Evolutionary conservation across 1,140 invertebrate species (phyloP).

Genomic region (Pseudomyrmex dendroicus): DNA sequence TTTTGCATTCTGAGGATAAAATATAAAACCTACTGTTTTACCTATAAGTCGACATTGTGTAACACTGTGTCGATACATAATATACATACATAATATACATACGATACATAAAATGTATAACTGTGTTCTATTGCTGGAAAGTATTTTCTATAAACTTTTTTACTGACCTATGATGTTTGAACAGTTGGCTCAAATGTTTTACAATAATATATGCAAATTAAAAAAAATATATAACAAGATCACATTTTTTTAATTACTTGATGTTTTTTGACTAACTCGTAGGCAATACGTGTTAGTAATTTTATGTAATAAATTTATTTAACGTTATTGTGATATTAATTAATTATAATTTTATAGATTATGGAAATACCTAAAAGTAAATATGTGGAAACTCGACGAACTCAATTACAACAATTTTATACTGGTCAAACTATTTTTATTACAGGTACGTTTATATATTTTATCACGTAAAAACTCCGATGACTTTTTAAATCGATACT

Average conservation of each 20-base stretch:
- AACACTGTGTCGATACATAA: not conserved
- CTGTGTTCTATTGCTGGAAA: not conserved
- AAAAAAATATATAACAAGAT: no score
- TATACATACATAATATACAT: no score
- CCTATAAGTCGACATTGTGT: conserved; percentile 5
- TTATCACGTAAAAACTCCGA: no score
- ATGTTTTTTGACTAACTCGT: no score
- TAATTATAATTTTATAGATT: not conserved
- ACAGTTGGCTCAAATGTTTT: no score
- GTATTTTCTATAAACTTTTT: no score
- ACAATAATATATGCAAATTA: no score
- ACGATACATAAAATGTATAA: not conserved
- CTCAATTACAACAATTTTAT: conserved; percentile 79
- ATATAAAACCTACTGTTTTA: not conserved
- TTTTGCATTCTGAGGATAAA: not conserved
- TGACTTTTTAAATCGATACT: not conserved
- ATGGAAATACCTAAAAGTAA: not conserved
- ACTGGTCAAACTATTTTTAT: conserved; percentile 77
- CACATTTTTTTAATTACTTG: no score
- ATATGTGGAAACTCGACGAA: not conserved
- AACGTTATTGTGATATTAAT: no score
- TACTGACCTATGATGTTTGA: no score
- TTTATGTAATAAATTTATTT: no score
- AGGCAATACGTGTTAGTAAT: no score
- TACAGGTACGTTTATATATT: conserved; percentile 73